phyloP scores from a whole-genome alignment of 2,113 vertebrate genomes.

The Leucoraja erinaceus region DNA sequence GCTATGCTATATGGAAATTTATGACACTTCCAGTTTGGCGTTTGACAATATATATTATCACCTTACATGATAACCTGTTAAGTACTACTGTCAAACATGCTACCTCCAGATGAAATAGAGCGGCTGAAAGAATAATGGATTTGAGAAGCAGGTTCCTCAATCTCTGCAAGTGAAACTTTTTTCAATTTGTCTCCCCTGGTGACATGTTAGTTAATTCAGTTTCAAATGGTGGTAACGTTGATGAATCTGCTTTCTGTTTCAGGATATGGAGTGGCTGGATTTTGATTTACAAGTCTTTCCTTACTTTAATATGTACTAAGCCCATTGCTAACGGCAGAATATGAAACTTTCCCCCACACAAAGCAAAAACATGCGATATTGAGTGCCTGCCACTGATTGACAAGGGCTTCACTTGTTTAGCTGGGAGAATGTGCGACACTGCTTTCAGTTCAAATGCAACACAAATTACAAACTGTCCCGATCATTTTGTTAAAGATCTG shows the following conservation, averaged over 20 bases:
- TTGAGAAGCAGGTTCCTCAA: neutral
- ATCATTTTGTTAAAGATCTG: conserved; percentile 22
- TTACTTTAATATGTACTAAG: conserved; percentile 28
- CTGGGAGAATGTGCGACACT: neutral
- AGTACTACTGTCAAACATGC: neutral
- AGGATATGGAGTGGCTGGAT: conserved; percentile 34
- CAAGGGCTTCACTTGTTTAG: neutral
- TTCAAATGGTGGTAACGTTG: conserved; percentile 44
- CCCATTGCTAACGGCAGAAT: neutral
- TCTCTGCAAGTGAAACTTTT: neutral
- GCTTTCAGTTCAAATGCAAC: conserved; percentile 9
- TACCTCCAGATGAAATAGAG: neutral
- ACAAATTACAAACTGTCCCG: conserved; percentile 18
- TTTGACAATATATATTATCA: conserved; percentile 3
- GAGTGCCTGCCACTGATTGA: conserved; percentile 21
- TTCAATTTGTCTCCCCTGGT: conserved; percentile 44
- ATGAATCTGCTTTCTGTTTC: conserved; percentile 42
- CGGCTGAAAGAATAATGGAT: neutral
- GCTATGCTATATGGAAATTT: neutral
- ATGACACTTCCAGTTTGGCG: neutral
- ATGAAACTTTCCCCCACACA: neutral
- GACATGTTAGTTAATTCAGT: conserved; percentile 48
- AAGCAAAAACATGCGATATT: neutral
- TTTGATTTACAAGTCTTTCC: conserved; percentile 49
- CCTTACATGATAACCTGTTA: neutral